phyloP scores from a whole-genome alignment of 2,797 vertebrate genomes.

The Megaceryle alcyon region DNA sequence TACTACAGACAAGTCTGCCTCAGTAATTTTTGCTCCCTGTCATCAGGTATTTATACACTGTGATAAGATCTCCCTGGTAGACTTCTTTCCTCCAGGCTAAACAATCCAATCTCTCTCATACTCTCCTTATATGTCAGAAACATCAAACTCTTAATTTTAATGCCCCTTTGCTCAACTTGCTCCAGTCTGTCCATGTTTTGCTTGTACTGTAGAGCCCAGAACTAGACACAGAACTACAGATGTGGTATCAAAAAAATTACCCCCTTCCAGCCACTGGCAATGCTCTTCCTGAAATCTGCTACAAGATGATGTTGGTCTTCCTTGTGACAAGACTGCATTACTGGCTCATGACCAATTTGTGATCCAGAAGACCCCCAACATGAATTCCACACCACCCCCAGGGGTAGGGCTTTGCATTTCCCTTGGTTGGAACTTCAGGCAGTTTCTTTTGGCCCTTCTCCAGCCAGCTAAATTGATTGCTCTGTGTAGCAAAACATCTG shows the following conservation, averaged over 20 bases:
- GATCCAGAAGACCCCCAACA: not conserved
- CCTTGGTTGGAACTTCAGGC: not conserved
- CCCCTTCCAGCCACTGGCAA: not conserved
- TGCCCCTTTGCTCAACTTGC: not conserved
- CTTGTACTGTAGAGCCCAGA: not conserved
- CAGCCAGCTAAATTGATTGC: not conserved
- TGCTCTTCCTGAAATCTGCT: not conserved
- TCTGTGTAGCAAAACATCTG: rapidly evolving
- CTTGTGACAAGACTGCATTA: not conserved
- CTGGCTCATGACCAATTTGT: not conserved
- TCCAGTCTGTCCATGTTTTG: not conserved
- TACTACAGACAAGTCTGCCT: not conserved
- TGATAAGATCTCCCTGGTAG: not conserved
- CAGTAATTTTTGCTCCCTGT: not conserved
- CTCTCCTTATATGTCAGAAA: not conserved
- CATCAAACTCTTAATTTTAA: not conserved
- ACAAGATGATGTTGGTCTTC: not conserved
- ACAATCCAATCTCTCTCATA: not conserved
- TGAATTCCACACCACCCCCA: not conserved
- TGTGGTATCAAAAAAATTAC: not conserved
- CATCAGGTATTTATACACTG: not conserved
- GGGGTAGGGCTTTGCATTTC: not conserved
- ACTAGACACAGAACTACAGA: not conserved
- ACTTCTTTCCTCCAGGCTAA: not conserved
- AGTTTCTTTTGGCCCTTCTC: not conserved